phyloP scores from a whole-genome alignment of 2,113 vertebrate genomes.

The Sapajus apella region DNA sequence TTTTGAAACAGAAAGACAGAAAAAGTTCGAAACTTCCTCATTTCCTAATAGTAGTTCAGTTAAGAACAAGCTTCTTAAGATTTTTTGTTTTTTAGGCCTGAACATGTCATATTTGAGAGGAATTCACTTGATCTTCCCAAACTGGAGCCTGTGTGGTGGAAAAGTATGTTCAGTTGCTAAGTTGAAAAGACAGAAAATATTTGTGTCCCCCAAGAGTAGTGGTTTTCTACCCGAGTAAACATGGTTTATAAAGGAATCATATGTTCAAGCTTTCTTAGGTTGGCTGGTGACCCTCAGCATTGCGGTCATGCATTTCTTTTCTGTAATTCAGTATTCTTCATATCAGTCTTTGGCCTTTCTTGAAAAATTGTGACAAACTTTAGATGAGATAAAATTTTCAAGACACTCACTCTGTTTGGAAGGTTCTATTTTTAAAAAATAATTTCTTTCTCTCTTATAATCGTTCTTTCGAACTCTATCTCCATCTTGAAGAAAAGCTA shows the following conservation, averaged over 20 bases:
- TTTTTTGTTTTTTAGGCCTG: background rate
- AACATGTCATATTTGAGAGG: background rate
- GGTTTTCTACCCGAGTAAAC: conserved; percentile 10
- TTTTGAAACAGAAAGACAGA: background rate
- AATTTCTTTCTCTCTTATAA: background rate
- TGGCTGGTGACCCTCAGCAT: background rate
- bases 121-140: background rate
- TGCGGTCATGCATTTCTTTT: background rate
- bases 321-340: background rate
- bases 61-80: background rate
- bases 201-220: background rate
- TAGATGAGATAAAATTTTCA: background rate
- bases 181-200: conserved; percentile 26
- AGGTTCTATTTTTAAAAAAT: background rate
- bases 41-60: background rate
- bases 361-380: background rate
- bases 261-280: background rate
- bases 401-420: background rate
- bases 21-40: background rate
- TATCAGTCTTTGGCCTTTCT: background rate
- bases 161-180: background rate
- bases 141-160: background rate
- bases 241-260: background rate
- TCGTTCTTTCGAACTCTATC: background rate
- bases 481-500: conserved; percentile 9